A percentile compares a stretch with the other conserved stretches of the same genome.
Evolutionary conservation across 2,888 invertebrate genomes (phyloP).

Genomic region (Lissonota sp.): DNA sequence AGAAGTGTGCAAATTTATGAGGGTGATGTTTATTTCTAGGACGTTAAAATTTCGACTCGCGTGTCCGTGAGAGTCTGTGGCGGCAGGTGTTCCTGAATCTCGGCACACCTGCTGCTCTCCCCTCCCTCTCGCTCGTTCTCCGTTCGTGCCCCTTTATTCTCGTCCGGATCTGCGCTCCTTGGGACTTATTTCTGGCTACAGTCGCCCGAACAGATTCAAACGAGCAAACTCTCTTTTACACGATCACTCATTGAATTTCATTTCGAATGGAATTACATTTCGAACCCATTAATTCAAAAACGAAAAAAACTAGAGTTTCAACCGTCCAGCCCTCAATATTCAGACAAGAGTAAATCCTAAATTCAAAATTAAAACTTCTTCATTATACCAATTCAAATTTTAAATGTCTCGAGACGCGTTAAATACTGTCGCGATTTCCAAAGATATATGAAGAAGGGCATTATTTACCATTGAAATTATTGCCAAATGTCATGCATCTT

Average conservation of each 20-base stretch:
- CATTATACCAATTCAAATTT: conserved; percentile 7
- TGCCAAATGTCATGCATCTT: too few species aligned
- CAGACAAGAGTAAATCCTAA: neutral
- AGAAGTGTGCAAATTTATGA: neutral
- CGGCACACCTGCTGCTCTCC: conserved; percentile 62
- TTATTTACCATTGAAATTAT: too few species aligned
- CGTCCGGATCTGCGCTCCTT: conserved; percentile 45
- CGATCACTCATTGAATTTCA: too few species aligned
- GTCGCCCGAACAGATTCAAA: conserved; percentile 20
- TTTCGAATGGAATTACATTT: too few species aligned
- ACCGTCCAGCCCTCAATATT: too few species aligned
- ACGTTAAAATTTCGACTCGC: conserved; percentile 35
- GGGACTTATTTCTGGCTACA: neutral
- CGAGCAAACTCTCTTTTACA: too few species aligned
- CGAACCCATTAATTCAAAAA: too few species aligned
- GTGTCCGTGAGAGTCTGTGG: conserved; percentile 9
- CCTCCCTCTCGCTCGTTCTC: conserved; percentile 36
- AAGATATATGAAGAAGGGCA: too few species aligned
- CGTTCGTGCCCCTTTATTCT: conserved; percentile 58
- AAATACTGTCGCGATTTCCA: too few species aligned
- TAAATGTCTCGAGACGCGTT: neutral
- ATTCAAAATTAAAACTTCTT: neutral
- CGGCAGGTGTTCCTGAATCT: conserved; percentile 64
- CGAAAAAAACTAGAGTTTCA: too few species aligned
- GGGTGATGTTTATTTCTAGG: too few species aligned